phyloP scores from a whole-genome alignment of 2,113 vertebrate species.

The Dromaius novaehollandiae region DNA sequence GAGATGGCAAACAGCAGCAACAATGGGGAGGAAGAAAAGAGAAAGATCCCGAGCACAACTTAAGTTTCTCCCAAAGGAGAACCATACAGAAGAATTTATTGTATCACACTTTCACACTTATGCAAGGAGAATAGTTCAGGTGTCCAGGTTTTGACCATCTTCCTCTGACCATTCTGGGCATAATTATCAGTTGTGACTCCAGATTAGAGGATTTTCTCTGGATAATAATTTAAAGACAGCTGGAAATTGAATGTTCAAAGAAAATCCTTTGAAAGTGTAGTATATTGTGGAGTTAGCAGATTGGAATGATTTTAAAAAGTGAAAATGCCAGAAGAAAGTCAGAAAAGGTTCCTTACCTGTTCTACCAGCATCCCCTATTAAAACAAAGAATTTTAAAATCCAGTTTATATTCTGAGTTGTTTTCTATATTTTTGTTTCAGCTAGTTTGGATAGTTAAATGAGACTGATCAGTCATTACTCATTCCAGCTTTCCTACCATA shows the following conservation, averaged over 20 bases:
- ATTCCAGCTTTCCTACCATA: neutral
- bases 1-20: neutral
- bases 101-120: neutral
- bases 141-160: neutral
- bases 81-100: neutral
- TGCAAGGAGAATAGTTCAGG: neutral
- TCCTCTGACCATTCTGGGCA: slow-evolving; percentile 11
- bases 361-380: slow-evolving; percentile 72
- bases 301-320: slow-evolving; percentile 65
- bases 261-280: slow-evolving; percentile 67
- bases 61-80: neutral
- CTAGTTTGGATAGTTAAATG: slow-evolving; percentile 18
- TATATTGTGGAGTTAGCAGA: slow-evolving; percentile 62
- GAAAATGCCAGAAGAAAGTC: slow-evolving; percentile 55
- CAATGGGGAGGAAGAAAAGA: neutral
- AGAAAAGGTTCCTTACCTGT: slow-evolving; percentile 70
- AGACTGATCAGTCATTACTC: neutral
- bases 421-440: slow-evolving; percentile 41
- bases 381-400: slow-evolving; percentile 74
- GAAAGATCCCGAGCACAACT: neutral
- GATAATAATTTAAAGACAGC: neutral
- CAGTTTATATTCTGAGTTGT: slow-evolving; percentile 53
- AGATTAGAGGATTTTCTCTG: slow-evolving; percentile 24
- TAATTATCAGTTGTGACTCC: slow-evolving; percentile 13
- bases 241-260: slow-evolving; percentile 74